These are phyloP conservation scores for Drosophila elegans DNA, from an alignment of 1,140 invertebrate genomes.

Conservation along the genomic window DNA sequence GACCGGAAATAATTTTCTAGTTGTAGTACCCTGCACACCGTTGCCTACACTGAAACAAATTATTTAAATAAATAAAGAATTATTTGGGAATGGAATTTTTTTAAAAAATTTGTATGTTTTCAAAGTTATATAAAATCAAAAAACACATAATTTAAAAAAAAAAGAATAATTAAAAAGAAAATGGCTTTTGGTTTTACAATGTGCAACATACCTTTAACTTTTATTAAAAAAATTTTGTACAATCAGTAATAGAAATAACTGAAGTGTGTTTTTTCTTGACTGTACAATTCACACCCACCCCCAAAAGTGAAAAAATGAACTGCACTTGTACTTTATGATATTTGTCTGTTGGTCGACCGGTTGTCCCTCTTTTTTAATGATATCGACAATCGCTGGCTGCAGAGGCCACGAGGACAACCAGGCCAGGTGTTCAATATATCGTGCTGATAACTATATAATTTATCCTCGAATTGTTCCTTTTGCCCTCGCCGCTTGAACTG, in stretches of 20 bases:
- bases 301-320: slow-evolving; percentile 17
- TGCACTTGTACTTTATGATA: slow-evolving; percentile 70
- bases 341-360: slow-evolving; percentile 25
- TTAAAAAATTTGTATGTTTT: not conserved
- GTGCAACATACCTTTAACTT: no score
- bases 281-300: slow-evolving; percentile 50
- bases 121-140: no score
- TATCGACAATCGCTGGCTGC: slow-evolving; percentile 50
- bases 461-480: slow-evolving; percentile 57
- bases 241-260: no score
- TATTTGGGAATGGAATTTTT: not conserved
- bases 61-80: not conserved
- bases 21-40: slow-evolving; percentile 17
- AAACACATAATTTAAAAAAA: no score
- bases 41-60: slow-evolving; percentile 6
- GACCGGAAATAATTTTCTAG: slow-evolving; percentile 83
- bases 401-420: slow-evolving; percentile 44
- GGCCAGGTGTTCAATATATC: slow-evolving; percentile 80
- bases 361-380: slow-evolving; percentile 58
- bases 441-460: slow-evolving; percentile 75
- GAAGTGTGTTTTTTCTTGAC: slow-evolving; percentile 6
- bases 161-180: no score
- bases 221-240: no score
- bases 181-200: no score
- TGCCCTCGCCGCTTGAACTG: slow-evolving; percentile 64